phyloP scores from a whole-genome alignment of 30 jellyfish, hydroid and myxozoan species.

The Turritopsis dohrnii region DNA sequence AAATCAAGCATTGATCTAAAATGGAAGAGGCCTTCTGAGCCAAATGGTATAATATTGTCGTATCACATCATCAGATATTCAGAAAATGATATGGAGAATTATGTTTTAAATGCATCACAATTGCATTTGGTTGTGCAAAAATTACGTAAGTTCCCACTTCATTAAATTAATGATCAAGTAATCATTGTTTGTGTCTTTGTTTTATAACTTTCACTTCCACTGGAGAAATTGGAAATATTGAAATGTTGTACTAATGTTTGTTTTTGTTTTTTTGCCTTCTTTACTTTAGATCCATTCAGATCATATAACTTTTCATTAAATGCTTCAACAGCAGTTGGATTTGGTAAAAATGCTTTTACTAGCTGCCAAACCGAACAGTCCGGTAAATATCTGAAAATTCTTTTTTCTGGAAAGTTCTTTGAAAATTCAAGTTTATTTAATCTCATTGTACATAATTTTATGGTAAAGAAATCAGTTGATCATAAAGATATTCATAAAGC shows the following conservation, averaged over 20 bases:
- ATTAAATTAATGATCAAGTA: too few relatives aligned
- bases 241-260: too few relatives aligned
- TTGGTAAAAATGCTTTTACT: background rate
- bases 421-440: background rate
- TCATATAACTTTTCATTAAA: constrained; percentile 1
- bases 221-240: too few relatives aligned
- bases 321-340: constrained; percentile 5
- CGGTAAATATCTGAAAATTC: background rate
- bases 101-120: background rate
- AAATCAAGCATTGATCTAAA: background rate
- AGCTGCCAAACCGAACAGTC: background rate
- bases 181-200: background rate
- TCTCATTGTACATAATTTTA: too few relatives aligned
- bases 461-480: too few relatives aligned
- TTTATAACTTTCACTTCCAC: background rate
- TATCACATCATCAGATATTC: background rate
- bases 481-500: too few relatives aligned
- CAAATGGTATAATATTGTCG: background rate
- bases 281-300: background rate
- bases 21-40: background rate
- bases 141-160: background rate
- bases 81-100: background rate
- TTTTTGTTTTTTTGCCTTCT: background rate
- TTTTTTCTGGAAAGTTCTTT: background rate
- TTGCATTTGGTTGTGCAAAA: background rate